phyloP scores from a whole-genome alignment of 2,797 vertebrate genomes.

The Squalus acanthias region DNA sequence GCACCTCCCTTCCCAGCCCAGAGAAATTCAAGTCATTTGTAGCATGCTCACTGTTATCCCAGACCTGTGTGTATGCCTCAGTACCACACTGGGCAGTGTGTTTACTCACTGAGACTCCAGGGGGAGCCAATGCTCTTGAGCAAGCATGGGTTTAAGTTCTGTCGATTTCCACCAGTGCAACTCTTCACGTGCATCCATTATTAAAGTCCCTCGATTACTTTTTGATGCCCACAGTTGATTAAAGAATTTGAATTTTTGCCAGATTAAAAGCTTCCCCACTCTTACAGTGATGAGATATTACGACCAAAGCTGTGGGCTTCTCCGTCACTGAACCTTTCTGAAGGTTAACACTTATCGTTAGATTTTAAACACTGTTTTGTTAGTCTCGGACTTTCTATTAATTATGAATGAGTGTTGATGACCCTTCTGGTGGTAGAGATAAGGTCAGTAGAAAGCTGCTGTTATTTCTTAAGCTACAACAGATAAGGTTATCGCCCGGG shows the following conservation, averaged over 20 bases:
- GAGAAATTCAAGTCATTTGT: not conserved
- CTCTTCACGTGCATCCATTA: not conserved
- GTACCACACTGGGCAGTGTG: not conserved
- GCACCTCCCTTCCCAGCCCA: not conserved
- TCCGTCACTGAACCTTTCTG: not conserved
- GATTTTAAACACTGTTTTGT: slow-evolving; percentile 14
- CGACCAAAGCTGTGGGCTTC: not conserved
- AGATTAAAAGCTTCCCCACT: not conserved
- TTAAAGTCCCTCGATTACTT: not conserved
- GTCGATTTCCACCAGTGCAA: not conserved
- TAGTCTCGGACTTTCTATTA: not conserved
- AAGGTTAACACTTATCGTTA: not conserved
- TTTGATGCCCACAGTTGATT: not conserved
- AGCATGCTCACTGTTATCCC: not conserved
- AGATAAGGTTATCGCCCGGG: not conserved
- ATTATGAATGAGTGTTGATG: not conserved
- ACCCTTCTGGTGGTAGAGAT: not conserved
- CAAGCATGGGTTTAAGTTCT: not conserved
- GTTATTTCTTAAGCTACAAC: not conserved
- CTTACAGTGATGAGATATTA: not conserved
- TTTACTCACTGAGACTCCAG: not conserved
- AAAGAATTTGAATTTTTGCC: not conserved
- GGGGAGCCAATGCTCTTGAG: not conserved
- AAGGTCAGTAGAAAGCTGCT: not conserved
- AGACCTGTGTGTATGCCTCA: not conserved